A percentile compares a stretch with the other conserved stretches of the same genome.
Evolutionary conservation across 2,113 vertebrate genomes (phyloP).

Genomic region (Psettodes erumei): DNA sequence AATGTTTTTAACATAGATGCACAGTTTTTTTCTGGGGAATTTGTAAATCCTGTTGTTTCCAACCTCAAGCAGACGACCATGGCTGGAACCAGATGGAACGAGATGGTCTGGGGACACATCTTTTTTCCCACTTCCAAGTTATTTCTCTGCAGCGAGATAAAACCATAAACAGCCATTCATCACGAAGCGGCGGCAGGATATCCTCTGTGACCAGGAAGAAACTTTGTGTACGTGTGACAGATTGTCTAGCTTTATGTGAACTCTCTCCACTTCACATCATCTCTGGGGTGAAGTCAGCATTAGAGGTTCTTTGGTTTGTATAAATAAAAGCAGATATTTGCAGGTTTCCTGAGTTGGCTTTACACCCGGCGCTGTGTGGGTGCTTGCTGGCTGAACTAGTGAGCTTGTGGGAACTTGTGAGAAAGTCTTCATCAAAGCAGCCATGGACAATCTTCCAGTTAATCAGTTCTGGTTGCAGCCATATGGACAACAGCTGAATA

Average conservation of each 20-base stretch:
- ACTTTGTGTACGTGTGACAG: conserved; percentile 54
- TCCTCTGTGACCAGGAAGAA: conserved; percentile 59
- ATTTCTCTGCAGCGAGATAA: conserved; percentile 65
- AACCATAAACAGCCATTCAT: conserved; percentile 72
- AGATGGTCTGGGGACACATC: conserved; percentile 50
- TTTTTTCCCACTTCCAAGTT: conserved; percentile 43
- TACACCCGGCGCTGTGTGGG: not conserved
- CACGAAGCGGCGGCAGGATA: conserved; percentile 52
- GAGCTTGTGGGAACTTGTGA: not conserved
- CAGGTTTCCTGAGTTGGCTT: not conserved
- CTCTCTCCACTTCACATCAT: conserved; percentile 27
- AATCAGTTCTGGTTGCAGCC: not conserved
- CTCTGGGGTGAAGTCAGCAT: conserved; percentile 26
- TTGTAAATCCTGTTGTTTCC: conserved; percentile 59
- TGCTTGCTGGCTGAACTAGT: not conserved
- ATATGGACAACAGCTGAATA: not conserved
- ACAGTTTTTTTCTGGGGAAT: conserved; percentile 21
- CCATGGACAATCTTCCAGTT: conserved; percentile 9
- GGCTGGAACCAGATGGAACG: conserved; percentile 52
- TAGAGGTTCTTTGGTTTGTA: not conserved
- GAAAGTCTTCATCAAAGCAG: conserved; percentile 7
- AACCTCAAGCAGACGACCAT: conserved; percentile 39
- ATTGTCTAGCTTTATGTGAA: conserved; percentile 48
- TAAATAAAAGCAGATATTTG: conserved; percentile 27
- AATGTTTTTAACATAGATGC: conserved; percentile 19